Conservation (phyloP, 2,113 vertebrate species). For the Ameiurus melas region DNA sequence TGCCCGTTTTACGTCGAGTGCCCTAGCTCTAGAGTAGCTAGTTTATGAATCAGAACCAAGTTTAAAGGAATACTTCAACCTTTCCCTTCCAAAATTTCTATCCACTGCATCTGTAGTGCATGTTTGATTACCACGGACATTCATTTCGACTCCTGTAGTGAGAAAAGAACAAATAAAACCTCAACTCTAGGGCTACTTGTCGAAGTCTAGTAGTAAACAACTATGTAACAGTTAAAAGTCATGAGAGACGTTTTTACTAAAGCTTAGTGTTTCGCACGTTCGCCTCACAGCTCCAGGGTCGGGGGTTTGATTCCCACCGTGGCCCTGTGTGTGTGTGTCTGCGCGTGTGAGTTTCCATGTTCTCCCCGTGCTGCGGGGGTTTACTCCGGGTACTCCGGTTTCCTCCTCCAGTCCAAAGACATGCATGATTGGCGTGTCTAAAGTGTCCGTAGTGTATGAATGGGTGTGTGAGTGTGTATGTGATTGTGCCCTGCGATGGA, state of each 20-base stretch:
- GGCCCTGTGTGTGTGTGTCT: no score
- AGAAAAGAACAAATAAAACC: background rate
- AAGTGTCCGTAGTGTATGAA: no score
- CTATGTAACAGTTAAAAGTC: background rate
- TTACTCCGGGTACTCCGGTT: no score
- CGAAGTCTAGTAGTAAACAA: background rate
- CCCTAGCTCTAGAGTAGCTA: background rate
- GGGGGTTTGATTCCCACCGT: no score
- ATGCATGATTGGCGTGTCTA: no score
- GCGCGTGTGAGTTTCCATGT: no score
- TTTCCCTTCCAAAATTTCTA: background rate
- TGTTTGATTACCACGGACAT: background rate
- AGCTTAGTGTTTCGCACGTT: background rate
- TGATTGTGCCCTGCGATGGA: no score
- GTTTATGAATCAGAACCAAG: conserved; percentile 1
- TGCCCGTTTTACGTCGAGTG: background rate
- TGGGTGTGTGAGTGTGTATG: no score
- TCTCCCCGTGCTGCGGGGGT: no score
- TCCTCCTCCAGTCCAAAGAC: no score
- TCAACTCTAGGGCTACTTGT: background rate
- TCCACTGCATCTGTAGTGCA: background rate
- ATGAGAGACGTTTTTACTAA: background rate
- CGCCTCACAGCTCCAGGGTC: no score
- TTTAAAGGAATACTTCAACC: conserved; percentile 8
- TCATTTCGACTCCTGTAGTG: background rate